These are phyloP conservation scores for Gymnothorax javanicus DNA, from an alignment of 2,797 vertebrate genomes.

Conservation along the genomic window DNA sequence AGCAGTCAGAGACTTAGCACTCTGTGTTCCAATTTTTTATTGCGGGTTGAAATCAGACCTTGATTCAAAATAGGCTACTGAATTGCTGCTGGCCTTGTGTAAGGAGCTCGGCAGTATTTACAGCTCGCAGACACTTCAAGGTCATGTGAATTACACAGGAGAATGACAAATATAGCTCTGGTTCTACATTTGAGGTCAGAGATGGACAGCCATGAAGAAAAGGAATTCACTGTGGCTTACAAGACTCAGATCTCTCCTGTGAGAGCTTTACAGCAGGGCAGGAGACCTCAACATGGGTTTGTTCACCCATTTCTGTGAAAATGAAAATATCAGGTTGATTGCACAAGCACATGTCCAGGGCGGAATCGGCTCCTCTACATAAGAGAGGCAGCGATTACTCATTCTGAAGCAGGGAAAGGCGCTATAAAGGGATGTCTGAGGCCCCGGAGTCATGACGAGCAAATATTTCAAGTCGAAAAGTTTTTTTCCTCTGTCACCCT, in stretches of 20 bases:
- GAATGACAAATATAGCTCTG: constrained; percentile 61
- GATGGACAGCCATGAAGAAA: not conserved
- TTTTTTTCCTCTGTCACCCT: constrained; percentile 73
- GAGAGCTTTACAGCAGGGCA: constrained; percentile 44
- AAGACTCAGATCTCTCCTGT: constrained; percentile 32
- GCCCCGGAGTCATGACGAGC: constrained; percentile 64
- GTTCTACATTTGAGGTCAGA: constrained; percentile 20
- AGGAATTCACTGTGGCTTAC: constrained; percentile 37
- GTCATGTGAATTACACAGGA: constrained; percentile 69
- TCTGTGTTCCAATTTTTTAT: not conserved
- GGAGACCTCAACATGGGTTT: constrained; percentile 43
- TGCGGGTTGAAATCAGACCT: constrained; percentile 13
- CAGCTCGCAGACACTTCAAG: constrained; percentile 75
- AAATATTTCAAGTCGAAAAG: constrained; percentile 75
- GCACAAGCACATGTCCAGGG: constrained; percentile 37
- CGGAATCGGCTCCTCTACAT: constrained; percentile 45
- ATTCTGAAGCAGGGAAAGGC: constrained; percentile 53
- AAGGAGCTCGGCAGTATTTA: constrained; percentile 69
- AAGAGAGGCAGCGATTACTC: constrained; percentile 46
- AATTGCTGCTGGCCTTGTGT: constrained; percentile 31
- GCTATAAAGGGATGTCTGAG: constrained; percentile 72
- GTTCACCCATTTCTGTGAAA: constrained; percentile 60
- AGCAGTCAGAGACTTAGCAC: not conserved
- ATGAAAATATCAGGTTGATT: constrained; percentile 58
- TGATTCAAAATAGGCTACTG: not conserved